A percentile compares a stretch with the other conserved stretches of the same genome.
Evolutionary conservation across 2,888 invertebrate species (phyloP).

Genomic region (Gymnoscelis rufifasciata): DNA sequence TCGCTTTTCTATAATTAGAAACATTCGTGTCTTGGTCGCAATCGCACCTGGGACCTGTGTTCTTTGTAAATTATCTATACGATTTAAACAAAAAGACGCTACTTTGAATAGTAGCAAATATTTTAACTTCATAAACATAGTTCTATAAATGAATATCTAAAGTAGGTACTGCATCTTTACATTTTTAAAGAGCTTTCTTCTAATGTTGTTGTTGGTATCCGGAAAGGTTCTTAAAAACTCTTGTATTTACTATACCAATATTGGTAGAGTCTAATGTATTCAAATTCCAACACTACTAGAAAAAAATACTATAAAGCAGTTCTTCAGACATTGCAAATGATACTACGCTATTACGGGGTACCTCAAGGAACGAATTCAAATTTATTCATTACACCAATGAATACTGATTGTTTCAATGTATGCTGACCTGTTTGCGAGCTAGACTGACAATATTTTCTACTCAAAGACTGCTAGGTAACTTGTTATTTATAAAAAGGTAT

Average conservation of each 20-base stretch:
- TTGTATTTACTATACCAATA: too few relatives aligned
- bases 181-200: too few relatives aligned
- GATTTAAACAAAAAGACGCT: too few relatives aligned
- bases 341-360: constrained; percentile 24
- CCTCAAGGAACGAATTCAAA: constrained; percentile 32
- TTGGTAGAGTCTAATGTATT: too few relatives aligned
- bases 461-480: not conserved
- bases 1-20: constrained; percentile 56
- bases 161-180: too few relatives aligned
- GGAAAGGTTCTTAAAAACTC: too few relatives aligned
- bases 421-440: constrained; percentile 21
- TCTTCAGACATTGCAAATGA: constrained; percentile 21
- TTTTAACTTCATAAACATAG: too few relatives aligned
- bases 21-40: constrained; percentile 43
- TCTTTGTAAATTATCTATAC: not conserved
- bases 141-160: too few relatives aligned
- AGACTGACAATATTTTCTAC: constrained; percentile 12
- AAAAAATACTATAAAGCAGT: constrained; percentile 22
- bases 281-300: constrained; percentile 1
- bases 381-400: constrained; percentile 40
- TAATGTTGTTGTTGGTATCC: too few relatives aligned
- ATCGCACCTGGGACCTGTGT: constrained; percentile 17
- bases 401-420: constrained; percentile 35
- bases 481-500: not conserved
- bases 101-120: too few relatives aligned